A percentile compares a stretch with the other conserved stretches of the same genome.
Conservation (phyloP, 2,797 vertebrate species). For the Hyperoplus lanceolatus region DNA sequence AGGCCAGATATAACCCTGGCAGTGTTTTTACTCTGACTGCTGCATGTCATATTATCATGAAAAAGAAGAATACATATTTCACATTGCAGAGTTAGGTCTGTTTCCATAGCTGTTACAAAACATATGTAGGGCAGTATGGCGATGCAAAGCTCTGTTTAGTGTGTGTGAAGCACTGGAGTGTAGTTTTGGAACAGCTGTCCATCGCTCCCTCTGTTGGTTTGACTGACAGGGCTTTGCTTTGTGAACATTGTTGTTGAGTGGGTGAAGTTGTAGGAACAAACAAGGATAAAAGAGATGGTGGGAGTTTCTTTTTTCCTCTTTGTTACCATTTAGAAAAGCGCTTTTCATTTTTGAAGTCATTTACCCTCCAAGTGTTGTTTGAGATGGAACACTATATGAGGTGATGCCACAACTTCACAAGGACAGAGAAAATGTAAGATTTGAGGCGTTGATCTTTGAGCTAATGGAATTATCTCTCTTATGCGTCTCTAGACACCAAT, state of each 20-base stretch:
- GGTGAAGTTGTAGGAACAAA: slow-evolving; percentile 25
- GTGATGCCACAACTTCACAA: neutral
- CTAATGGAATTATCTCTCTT: slow-evolving; percentile 15
- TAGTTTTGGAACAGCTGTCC: neutral
- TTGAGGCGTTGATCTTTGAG: slow-evolving; percentile 8
- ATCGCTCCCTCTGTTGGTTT: slow-evolving; percentile 9
- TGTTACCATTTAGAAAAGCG: slow-evolving; percentile 19
- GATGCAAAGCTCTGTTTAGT: neutral
- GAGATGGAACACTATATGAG: neutral
- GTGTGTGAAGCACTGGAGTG: neutral
- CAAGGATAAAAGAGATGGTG: slow-evolving; percentile 10
- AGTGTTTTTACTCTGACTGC: slow-evolving; percentile 10
- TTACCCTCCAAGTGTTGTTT: slow-evolving; percentile 7
- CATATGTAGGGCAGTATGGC: neutral
- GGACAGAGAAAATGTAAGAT: neutral
- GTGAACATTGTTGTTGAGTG: slow-evolving; percentile 18
- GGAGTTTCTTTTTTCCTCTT: slow-evolving; percentile 27
- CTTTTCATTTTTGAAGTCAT: slow-evolving; percentile 17
- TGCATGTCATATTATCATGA: slow-evolving; percentile 6
- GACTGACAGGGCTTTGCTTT: slow-evolving; percentile 29
- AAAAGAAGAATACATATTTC: neutral
- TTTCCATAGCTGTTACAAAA: neutral
- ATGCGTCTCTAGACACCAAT: slow-evolving; percentile 31
- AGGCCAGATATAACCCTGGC: slow-evolving; percentile 22
- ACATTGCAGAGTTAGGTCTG: neutral